phyloP scores from a whole-genome alignment of 2,113 vertebrate genomes.

The Erinaceus europaeus region DNA sequence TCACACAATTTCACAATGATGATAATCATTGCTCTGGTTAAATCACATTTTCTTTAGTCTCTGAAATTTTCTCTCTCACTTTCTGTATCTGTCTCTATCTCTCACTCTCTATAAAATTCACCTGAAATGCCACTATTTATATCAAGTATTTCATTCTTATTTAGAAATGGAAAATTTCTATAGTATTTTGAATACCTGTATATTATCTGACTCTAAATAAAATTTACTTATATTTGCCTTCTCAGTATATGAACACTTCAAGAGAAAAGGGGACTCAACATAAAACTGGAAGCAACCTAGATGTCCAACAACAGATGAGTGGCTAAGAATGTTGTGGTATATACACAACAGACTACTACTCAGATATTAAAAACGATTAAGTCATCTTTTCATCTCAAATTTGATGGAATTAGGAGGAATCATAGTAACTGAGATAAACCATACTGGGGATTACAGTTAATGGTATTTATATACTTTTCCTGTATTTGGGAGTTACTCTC shows the following conservation, averaged over 20 bases:
- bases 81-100: background rate
- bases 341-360: no score
- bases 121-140: background rate
- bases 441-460: no score
- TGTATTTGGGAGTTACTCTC: no score
- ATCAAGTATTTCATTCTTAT: background rate
- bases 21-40: background rate
- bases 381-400: no score
- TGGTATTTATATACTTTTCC: no score
- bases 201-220: background rate
- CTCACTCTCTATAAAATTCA: background rate
- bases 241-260: background rate
- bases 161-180: background rate
- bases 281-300: no score
- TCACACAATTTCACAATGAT: background rate
- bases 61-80: background rate
- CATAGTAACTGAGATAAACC: no score
- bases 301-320: no score
- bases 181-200: background rate
- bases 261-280: background rate
- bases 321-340: no score
- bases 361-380: no score
- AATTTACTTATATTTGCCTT: background rate
- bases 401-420: no score
- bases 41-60: background rate